phyloP scores from a whole-genome alignment of 2,113 vertebrate species.

The Orthonyx spaldingii region DNA sequence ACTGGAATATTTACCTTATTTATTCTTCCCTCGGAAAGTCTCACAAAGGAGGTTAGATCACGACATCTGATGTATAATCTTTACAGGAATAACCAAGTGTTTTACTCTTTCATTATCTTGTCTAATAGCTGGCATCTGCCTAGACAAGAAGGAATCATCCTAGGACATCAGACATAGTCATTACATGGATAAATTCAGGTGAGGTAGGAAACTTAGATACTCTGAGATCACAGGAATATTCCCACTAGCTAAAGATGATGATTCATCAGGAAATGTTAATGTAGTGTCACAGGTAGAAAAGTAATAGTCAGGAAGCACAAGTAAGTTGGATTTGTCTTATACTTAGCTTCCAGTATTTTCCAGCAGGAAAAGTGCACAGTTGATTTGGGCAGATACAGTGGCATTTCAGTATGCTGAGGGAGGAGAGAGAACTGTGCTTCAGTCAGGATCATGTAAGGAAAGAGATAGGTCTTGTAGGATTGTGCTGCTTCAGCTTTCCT shows the following conservation, averaged over 20 bases:
- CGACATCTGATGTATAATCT: not conserved
- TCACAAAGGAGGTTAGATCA: not conserved
- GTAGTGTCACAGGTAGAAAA: not conserved
- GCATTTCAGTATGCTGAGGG: not conserved
- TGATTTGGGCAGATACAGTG: not conserved
- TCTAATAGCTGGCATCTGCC: not conserved
- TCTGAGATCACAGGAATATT: constrained; percentile 12
- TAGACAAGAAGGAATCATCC: not conserved
- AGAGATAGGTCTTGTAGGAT: not conserved
- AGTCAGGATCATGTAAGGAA: not conserved
- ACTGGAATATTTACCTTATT: not conserved
- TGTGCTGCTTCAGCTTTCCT: not conserved
- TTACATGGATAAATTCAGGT: not conserved
- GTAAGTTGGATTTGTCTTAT: not conserved
- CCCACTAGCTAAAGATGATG: not conserved
- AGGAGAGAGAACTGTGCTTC: not conserved
- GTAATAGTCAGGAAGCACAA: not conserved
- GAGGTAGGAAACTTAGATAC: not conserved
- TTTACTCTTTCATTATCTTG: constrained; percentile 11
- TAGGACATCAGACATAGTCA: not conserved
- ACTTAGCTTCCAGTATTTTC: not conserved
- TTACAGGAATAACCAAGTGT: not conserved
- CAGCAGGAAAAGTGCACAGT: not conserved
- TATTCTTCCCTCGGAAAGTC: not conserved
- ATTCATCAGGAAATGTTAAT: not conserved